Evolutionary conservation across 2,888 invertebrate genomes (phyloP), one percentile per base, ranked within the genome.

Genomic region (Latrodectus elegans): DNA sequence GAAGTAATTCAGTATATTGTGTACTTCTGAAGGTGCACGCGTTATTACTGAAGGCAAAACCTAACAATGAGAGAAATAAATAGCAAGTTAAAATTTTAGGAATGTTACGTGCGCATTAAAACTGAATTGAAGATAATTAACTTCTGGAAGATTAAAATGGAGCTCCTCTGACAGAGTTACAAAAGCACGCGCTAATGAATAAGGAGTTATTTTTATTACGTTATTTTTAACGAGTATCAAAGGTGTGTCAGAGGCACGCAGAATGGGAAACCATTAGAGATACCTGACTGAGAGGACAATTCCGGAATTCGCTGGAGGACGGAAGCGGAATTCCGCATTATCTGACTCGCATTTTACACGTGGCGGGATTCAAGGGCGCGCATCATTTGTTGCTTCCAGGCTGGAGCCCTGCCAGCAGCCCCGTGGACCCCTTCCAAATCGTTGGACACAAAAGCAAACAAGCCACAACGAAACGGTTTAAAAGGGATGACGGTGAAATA

Each of bases 371-470:
- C 65, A 76, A 76, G 75, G 38, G 49, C 75, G 51, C 49, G 64
- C n/a, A 60, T 65, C 75, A 76, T 76, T 49, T 65, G 75, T 65
- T 12, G 75, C 75, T 65, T 65, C 60, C 65, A 49, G 49, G 75
- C 17, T 76, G 75, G 75, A 64, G 17, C 11, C 15, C 8, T 17
- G 75, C 75, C 75, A 52, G 10, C 11, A 65, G 11, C 15, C 60
- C 3, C 75, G 75, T 76, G 75, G 75, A 60, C 9, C 49, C 12
- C 49, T 6, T 64, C 75, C 75, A 76, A 76, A 65, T 51, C 49
- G 75, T 60, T 49, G 75, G 75, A 76, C 75, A 76, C 75, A 76
- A 51, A 51, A 76, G 65, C 75, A 76, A 76, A 76, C 75, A 76
- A 76, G 60, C 64, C 75, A 38, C 51, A n/a, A 49, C 64, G 64